Evolutionary conservation across 2,113 vertebrate genomes (phyloP).

Genomic region (Thunnus thynnus): DNA sequence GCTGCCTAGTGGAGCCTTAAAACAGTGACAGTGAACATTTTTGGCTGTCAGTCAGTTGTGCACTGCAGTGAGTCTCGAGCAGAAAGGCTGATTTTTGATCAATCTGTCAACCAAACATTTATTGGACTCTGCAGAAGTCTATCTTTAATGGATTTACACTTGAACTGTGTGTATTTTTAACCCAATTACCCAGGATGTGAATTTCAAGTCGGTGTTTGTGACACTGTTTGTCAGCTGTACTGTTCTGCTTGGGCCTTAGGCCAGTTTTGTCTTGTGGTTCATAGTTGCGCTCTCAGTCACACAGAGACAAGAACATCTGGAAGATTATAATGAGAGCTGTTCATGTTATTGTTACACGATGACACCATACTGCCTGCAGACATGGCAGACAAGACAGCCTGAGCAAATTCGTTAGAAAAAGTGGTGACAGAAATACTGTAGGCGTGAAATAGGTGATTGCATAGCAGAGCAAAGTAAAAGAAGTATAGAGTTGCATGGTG

Average conservation of each 20-base stretch:
- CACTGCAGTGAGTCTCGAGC: not conserved
- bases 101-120: too few relatives aligned
- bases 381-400: not conserved
- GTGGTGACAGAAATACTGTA: not conserved
- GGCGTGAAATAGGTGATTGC: not conserved
- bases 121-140: too few relatives aligned
- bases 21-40: not conserved
- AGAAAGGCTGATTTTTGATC: not conserved
- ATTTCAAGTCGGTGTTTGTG: too few relatives aligned
- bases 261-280: not conserved
- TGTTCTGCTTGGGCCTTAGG: too few relatives aligned
- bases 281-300: not conserved
- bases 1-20: not conserved
- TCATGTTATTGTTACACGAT: conserved; percentile 3
- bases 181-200: not conserved
- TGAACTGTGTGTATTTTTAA: not conserved
- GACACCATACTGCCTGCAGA: not conserved
- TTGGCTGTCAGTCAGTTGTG: not conserved
- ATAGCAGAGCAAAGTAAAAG: too few relatives aligned
- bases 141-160: not conserved
- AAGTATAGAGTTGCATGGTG: too few relatives aligned
- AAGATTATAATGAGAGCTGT: conserved; percentile 10
- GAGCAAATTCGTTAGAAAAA: not conserved
- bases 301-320: conserved; percentile 1
- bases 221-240: too few relatives aligned